Conservation (phyloP, 2,888 invertebrate genomes). For the Agrochola litura region DNA sequence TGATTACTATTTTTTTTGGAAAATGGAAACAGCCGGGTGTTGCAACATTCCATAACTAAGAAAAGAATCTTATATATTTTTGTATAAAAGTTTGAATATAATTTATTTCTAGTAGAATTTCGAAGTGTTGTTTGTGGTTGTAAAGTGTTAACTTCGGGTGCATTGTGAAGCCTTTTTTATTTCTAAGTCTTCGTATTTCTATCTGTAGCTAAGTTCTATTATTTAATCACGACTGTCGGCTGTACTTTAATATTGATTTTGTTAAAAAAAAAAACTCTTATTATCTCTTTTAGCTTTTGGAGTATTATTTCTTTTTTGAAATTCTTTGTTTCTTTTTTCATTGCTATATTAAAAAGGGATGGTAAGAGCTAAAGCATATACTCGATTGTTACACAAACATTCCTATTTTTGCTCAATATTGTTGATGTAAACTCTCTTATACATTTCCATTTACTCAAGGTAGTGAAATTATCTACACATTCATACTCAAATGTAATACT, state of each 20-base stretch:
- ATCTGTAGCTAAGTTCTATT: conserved; percentile 69
- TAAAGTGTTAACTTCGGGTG: conserved; percentile 83
- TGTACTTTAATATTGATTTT: conserved; percentile 61
- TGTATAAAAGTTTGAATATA: conserved; percentile 81
- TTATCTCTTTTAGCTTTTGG: conserved; percentile 53
- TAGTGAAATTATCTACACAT: conserved; percentile 80
- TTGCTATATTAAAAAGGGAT: conserved; percentile 57
- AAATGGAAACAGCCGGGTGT: conserved; percentile 80
- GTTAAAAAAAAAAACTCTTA: conserved; percentile 42
- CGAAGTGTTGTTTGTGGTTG: conserved; percentile 83
- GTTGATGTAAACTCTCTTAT: conserved; percentile 64
- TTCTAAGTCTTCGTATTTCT: conserved; percentile 69
- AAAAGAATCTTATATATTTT: conserved; percentile 70
- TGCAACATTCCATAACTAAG: conserved; percentile 78
- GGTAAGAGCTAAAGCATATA: conserved; percentile 54
- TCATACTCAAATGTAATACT: conserved; percentile 83
- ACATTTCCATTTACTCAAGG: conserved; percentile 77
- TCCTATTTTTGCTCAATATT: conserved; percentile 76
- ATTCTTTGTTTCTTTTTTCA: conserved; percentile 43
- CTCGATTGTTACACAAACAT: conserved; percentile 67
- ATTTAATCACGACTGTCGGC: conserved; percentile 67
- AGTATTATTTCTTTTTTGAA: conserved; percentile 30
- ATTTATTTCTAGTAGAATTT: conserved; percentile 89
- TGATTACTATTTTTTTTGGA: conserved; percentile 74
- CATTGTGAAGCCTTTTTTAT: conserved; percentile 76